Evolutionary conservation across 1,140 invertebrate genomes (phyloP), one percentile per base, ranked within the genome.

Genomic region (Drosophila neocordata): DNA sequence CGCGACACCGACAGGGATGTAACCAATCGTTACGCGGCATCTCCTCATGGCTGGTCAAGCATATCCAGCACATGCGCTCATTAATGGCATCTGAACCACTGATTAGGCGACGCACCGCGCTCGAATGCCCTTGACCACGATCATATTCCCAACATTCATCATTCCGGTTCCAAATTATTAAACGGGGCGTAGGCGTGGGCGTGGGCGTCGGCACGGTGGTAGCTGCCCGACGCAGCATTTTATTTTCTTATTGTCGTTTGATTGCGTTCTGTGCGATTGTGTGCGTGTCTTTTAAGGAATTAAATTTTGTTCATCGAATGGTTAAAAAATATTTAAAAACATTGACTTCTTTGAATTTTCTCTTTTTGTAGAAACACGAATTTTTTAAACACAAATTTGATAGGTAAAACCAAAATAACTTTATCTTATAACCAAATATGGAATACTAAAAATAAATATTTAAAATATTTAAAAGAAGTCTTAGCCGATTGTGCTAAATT

Each of bases 1-100:
- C 84, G 6, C 84, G 83, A n/a, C 83, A 88, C 1, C 76, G 83
- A 18, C 83, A 88, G 0, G 83, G 83, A 22, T 83, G 79, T 60
- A 77, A 9, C 83, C 83, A 88, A 51, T 87, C 72, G 1, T 15
- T 18, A 0, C 63, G 66, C 11, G 51, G 20, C 11, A 41, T 51
- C 5, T 88, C 83, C 35, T 79, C 79, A 11, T 88, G 76, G 27
- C 66, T 35, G 2, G 51, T 59, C 11, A 88, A 37, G 13, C 83
- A 88, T 12, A 88, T 88, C 83, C 83, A 88, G 51, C 83, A 88
- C 52, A 73, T 77, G 1, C 79, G 65, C 4, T 74, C 69, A 1
- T 87, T 70, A 15, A 12, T 27, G 0, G 6, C n/a, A 13, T 69
- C 77, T 12, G 53, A 20, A 9, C 69, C 65, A 18, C 62, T 66